A percentile compares a stretch with the other conserved stretches of the same genome.
These are phyloP conservation scores for Thera obeliscata DNA, from an alignment of 2,888 invertebrate species.

Conservation along the genomic window DNA sequence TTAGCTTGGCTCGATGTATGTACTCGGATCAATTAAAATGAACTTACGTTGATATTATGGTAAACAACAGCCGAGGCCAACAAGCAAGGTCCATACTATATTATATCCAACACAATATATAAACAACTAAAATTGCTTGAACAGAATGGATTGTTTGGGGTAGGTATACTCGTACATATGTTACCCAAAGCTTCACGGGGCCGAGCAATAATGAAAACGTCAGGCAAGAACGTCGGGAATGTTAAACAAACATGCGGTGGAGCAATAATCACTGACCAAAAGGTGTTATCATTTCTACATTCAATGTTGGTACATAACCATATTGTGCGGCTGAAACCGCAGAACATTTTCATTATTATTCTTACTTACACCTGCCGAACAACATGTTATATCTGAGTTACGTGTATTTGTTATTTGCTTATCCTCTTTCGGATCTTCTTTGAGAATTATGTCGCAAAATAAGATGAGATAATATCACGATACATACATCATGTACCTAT, in stretches of 20 bases:
- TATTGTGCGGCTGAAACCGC: conserved; percentile 22
- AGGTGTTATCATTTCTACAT: conserved; percentile 35
- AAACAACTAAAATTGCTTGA: conserved; percentile 1
- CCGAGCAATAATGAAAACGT: conserved; percentile 32
- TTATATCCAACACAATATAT: not conserved
- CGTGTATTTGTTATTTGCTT: not conserved
- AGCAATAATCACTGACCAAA: conserved; percentile 35
- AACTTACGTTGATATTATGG: no score
- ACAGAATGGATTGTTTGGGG: not conserved
- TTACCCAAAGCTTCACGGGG: conserved; percentile 24
- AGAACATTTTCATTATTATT: not conserved
- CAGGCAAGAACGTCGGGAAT: conserved; percentile 31
- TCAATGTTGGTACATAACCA: conserved; percentile 5
- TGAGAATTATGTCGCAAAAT: not conserved
- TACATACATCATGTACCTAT: no score
- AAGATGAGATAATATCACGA: no score
- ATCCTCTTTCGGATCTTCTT: conserved; percentile 1
- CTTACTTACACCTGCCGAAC: not conserved
- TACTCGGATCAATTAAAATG: no score
- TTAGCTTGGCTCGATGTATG: no score
- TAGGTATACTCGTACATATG: not conserved
- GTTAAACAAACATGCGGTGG: conserved; percentile 33
- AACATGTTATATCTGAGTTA: not conserved
- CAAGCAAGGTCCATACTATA: not conserved
- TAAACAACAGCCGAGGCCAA: no score